Base-by-base conservation (phyloP, 2,888 invertebrate species). In the Rhamphomyia laevipes region DNA sequence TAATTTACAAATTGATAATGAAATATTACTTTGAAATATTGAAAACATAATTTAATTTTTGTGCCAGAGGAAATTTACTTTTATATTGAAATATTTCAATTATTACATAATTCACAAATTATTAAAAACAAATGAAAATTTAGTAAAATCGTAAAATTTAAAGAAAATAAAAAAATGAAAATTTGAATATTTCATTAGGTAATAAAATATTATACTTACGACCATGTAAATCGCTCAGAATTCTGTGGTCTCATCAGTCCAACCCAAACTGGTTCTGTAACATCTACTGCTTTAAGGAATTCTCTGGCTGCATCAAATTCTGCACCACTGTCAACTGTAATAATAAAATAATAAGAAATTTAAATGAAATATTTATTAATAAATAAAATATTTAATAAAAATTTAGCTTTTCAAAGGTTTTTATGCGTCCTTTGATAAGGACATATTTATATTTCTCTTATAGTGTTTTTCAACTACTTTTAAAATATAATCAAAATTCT, bases 281-380 rank as follows among this genome's bases (percentile, higher is more conserved):
- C 83, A 64, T 86, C 85, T 69, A 86, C 67, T 65, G 85, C 84
- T 65, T 84, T 84, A 55, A 86, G 75, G 63, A 84, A 84, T 27
- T 84, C 83, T 55, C 85, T 74, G 47, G 84, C 82, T 38, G 85
- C 84, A 63, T 86, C 86, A 63, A 82, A 86, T 70, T 86, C 84
- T 38, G 80, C 81, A 53, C 82, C 81, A 51, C 81, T 81, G 63
- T 86, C 85, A 62, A 86, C 86, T 86, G 60, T 42, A 55, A 57
- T 31, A 15, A 15, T 10, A 21, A 41, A 13, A 11, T 33, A 13
- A 33, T 13, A 33, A 33, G 33, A 33, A 11, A 33, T 33, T 33
- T 11, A 33, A 33, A 13, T 13, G 4, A 33, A 33, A 33, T 33
- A 33, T 9, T 3, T 33, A 30, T 30, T 30, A 6, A 30, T 9